Evolutionary conservation across 2,888 invertebrate species (phyloP).

Genomic region (Tachina fera): DNA sequence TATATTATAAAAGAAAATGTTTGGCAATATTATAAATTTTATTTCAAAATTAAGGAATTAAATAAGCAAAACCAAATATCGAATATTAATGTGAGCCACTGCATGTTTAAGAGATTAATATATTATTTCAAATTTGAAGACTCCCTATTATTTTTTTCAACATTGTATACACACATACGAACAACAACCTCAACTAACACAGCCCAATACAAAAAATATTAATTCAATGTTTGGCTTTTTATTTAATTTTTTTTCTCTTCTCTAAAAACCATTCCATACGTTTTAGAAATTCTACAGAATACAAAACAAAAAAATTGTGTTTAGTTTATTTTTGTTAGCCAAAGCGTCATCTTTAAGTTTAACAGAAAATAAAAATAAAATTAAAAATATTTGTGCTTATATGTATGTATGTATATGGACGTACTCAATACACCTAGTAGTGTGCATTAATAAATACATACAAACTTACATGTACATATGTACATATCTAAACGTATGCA

Average conservation of each 20-base stretch:
- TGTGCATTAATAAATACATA: too few relatives aligned
- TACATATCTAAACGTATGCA: background rate
- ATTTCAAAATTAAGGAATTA: too few relatives aligned
- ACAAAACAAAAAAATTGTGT: constrained; percentile 48
- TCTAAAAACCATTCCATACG: constrained; percentile 54
- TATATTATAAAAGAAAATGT: too few relatives aligned
- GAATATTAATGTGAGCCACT: too few relatives aligned
- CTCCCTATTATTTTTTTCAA: too few relatives aligned
- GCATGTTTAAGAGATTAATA: too few relatives aligned
- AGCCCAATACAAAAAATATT: constrained; percentile 20
- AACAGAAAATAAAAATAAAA: constrained; percentile 35
- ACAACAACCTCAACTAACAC: constrained; percentile 30
- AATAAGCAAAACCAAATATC: too few relatives aligned
- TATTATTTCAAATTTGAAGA: too few relatives aligned
- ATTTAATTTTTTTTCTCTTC: constrained; percentile 35
- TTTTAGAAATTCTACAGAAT: constrained; percentile 52
- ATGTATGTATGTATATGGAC: background rate
- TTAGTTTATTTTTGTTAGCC: constrained; percentile 73
- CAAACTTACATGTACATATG: background rate
- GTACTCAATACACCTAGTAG: background rate
- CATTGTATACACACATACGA: constrained; percentile 1
- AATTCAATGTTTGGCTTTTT: constrained; percentile 32
- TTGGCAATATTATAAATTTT: too few relatives aligned
- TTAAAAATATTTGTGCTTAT: background rate
- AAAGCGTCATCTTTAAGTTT: constrained; percentile 67